These are phyloP conservation scores for Amphimedon queenslandica DNA, from an alignment of 37 sponge, comb jelly and placozoan species.

Conservation along the genomic window DNA sequence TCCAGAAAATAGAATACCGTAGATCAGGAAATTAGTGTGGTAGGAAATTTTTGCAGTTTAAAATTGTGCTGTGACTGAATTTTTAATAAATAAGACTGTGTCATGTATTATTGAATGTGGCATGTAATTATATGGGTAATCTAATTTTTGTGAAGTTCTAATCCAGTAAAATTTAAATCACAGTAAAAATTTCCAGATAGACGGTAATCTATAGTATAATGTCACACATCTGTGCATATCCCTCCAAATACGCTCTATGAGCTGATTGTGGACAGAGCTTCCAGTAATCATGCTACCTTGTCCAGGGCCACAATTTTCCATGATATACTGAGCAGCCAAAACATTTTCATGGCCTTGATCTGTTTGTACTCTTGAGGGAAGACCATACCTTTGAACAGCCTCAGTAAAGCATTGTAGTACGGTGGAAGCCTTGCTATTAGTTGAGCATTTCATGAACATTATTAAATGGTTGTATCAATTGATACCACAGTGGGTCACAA, in stretches of 20 bases:
- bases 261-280: no score
- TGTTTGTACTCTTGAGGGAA: constrained; percentile 43
- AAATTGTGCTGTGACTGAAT: no score
- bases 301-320: constrained; percentile 18
- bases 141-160: no score
- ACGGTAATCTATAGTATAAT: constrained; percentile 17
- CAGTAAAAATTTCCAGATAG: no score
- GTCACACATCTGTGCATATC: constrained; percentile 26
- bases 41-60: no score
- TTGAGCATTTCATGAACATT: constrained; percentile 21
- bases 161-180: no score
- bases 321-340: constrained; percentile 26
- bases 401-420: constrained; percentile 18
- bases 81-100: no score
- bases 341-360: constrained; percentile 49
- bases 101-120: no score
- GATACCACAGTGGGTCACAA: constrained; percentile 39
- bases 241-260: constrained; percentile 43
- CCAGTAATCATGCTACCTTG: constrained; percentile 26
- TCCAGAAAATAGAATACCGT: constrained; percentile 39
- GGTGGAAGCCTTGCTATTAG: constrained; percentile 34
- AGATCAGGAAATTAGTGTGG: no score
- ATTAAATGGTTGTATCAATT: constrained; percentile 38
- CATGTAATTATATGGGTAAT: no score
- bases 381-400: constrained; percentile 18